Evolutionary conservation across 2,113 vertebrate genomes (phyloP).

Genomic region (Gopherus evgoodei): DNA sequence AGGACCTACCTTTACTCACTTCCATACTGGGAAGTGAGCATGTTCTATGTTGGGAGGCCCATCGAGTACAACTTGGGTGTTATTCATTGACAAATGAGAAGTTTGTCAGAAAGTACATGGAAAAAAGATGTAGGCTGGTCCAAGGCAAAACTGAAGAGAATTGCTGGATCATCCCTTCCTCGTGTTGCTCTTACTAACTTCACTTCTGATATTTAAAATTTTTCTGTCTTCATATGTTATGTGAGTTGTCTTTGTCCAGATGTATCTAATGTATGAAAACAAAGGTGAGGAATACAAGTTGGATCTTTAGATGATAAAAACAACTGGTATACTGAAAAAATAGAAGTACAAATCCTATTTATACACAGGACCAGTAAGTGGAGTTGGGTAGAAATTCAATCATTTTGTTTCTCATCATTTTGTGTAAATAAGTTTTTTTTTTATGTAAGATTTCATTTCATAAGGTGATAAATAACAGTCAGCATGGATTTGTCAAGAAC

Average conservation of each 20-base stretch:
- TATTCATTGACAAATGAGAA: not conserved
- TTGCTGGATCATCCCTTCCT: not conserved
- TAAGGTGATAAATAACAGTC: too few species aligned
- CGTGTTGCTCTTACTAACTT: not conserved
- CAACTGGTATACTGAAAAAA: not conserved
- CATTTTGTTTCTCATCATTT: not conserved
- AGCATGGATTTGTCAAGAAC: too few species aligned
- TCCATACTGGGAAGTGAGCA: not conserved
- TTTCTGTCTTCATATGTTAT: not conserved
- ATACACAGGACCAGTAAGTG: not conserved
- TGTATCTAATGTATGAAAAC: not conserved
- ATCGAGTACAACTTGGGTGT: not conserved
- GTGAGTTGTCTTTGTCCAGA: not conserved
- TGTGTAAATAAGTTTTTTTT: not conserved
- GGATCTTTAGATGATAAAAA: not conserved
- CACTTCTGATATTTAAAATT: not conserved
- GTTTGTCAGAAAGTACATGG: not conserved
- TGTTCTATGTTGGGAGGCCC: not conserved
- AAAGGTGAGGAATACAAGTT: not conserved
- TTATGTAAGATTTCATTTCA: not conserved
- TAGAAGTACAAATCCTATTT: not conserved
- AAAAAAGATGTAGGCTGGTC: not conserved
- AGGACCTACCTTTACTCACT: not conserved
- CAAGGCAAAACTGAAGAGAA: not conserved
- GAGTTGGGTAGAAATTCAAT: not conserved